Evolutionary conservation across 2,888 invertebrate genomes (phyloP), one percentile per base, ranked within the genome.

Genomic region (Pandemis cinnamomeana): DNA sequence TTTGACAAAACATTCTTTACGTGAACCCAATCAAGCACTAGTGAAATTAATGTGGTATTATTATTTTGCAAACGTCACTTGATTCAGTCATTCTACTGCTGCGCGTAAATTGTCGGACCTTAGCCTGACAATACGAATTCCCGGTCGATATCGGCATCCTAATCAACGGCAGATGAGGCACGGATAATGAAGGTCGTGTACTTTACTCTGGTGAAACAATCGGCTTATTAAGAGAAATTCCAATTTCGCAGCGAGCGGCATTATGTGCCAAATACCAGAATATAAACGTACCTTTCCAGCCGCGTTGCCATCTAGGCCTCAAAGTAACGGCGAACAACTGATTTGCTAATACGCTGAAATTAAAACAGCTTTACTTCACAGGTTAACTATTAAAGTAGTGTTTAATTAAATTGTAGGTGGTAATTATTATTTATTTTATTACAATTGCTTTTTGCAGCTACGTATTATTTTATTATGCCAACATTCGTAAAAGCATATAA

Each of bases 231-330:
- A 82, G 81, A 81, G 82, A 83, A 83, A 83, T 86, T 85, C 83
- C 83, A 84, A 84, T 82, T 84, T 80, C 77, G 77, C 80, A 80
- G 80, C 78, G 79, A 80, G 78, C 79, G 82, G 81, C 81, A 81
- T 84, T 81, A 84, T 84, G 86, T 85, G 83, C 84, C 85, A 84
- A 85, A 86, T 86, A 86, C 81, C 84, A 82, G 80, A 83, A 80
- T 82, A 80, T 84, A 85, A 85, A 85, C 78, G 81, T 83, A 86
- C 83, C 84, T 91, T 90, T 89, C 87, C 89, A 88, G 82, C 86
- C 84, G 86, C 86, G 82, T 88, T 87, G 81, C 85, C 87, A 89
- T 88, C 86, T 89, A 89, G 88, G 89, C 84, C 86, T 86, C 80
- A 75, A 79, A 79, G 81, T 90, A 87, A 89, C 88, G 87, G 88